These are phyloP conservation scores for Prosapia bicincta DNA, from an alignment of 2,888 invertebrate species.

Conservation along the genomic window DNA sequence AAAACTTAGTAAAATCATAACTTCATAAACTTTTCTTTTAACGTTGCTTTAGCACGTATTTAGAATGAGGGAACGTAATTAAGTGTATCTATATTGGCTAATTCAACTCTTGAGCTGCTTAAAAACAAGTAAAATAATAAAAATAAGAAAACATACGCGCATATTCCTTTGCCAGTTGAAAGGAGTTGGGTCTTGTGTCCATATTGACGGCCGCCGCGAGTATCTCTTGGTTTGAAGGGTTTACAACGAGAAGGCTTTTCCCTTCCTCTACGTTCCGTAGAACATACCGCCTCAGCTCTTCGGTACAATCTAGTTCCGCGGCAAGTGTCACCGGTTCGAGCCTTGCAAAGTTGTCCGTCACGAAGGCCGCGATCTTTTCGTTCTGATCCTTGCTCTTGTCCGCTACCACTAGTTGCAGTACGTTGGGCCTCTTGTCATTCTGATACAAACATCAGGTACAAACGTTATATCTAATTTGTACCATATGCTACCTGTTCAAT, in stretches of 20 bases:
- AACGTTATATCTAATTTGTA: too few relatives aligned
- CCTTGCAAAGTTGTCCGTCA: neutral
- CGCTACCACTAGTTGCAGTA: neutral
- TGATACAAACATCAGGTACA: neutral
- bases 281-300: neutral
- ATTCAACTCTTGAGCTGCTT: too few relatives aligned
- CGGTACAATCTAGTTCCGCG: neutral
- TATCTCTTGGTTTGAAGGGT: neutral
- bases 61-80: too few relatives aligned
- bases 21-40: too few relatives aligned
- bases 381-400: neutral
- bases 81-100: too few relatives aligned
- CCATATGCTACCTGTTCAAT: too few relatives aligned
- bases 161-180: neutral
- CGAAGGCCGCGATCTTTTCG: neutral
- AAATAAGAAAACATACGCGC: neutral
- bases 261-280: neutral
- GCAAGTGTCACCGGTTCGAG: neutral
- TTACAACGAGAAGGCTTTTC: neutral
- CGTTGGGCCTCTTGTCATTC: neutral
- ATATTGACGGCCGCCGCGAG: neutral
- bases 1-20: too few relatives aligned
- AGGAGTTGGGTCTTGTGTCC: neutral
- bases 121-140: too few relatives aligned
- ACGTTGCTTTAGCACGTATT: too few relatives aligned